A percentile compares a stretch with the other conserved stretches of the same genome.
These are phyloP conservation scores for Aphis gossypii DNA, from an alignment of 1,140 invertebrate species.

Conservation along the genomic window DNA sequence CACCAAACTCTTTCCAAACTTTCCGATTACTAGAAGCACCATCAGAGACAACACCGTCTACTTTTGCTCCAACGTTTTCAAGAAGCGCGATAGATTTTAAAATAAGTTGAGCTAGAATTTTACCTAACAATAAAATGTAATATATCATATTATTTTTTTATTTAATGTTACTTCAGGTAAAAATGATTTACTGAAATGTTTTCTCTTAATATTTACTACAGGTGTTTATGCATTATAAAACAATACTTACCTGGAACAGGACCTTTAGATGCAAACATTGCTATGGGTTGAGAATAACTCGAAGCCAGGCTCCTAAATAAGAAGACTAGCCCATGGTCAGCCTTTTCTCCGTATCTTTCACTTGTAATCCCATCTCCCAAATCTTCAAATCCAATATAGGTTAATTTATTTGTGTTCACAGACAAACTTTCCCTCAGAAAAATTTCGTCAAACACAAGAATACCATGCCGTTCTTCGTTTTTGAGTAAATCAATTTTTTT, in stretches of 20 bases:
- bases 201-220: too few relatives aligned
- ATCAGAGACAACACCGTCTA: too few relatives aligned
- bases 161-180: too few relatives aligned
- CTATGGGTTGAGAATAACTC: neutral
- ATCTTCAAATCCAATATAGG: neutral
- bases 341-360: neutral
- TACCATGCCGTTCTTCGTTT: neutral
- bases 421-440: conserved; percentile 1
- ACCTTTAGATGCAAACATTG: neutral
- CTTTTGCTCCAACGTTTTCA: too few relatives aligned
- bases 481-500: neutral
- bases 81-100: too few relatives aligned
- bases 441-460: neutral
- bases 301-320: neutral
- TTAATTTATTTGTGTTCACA: conserved; percentile 6
- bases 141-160: too few relatives aligned
- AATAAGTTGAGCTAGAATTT: too few relatives aligned
- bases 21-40: too few relatives aligned
- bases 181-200: too few relatives aligned
- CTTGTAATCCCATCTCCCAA: neutral
- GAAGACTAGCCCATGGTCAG: neutral
- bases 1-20: too few relatives aligned
- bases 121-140: too few relatives aligned
- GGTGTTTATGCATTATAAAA: too few relatives aligned
- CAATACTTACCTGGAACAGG: neutral